Evolutionary conservation across 2,797 vertebrate species (phyloP).

Genomic region (Gymnodraco acuticeps): DNA sequence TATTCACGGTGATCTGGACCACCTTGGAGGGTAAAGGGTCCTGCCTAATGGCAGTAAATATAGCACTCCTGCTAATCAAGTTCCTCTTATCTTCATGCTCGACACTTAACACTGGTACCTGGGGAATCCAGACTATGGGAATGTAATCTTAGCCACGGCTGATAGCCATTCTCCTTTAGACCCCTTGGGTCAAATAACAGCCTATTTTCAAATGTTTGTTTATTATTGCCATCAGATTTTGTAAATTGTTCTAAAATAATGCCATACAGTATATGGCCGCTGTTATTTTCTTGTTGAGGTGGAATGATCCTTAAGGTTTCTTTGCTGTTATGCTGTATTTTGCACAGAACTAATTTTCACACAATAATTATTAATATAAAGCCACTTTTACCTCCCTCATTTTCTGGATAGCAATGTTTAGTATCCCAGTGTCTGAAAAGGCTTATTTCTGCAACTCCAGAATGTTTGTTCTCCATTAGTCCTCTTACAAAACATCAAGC

Average conservation of each 20-base stretch:
- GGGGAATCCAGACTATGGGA: slow-evolving; percentile 74
- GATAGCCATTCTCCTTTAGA: slow-evolving; percentile 50
- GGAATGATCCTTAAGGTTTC: background rate
- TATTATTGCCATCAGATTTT: background rate
- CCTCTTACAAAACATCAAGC: background rate
- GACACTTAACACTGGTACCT: slow-evolving; percentile 77
- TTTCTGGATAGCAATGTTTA: slow-evolving; percentile 10
- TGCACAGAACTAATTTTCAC: background rate
- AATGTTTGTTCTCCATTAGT: background rate
- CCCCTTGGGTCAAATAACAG: slow-evolving; percentile 24
- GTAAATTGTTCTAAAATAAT: background rate
- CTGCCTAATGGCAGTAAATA: slow-evolving; percentile 75
- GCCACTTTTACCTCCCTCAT: slow-evolving; percentile 1
- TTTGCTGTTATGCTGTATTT: background rate
- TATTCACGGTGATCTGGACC: slow-evolving; percentile 16
- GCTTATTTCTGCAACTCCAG: background rate
- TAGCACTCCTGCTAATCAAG: slow-evolving; percentile 73
- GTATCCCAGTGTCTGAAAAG: background rate
- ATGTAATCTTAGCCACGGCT: slow-evolving; percentile 66
- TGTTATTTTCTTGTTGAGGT: background rate
- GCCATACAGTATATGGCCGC: background rate
- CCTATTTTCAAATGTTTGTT: slow-evolving; percentile 15
- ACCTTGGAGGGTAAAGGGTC: slow-evolving; percentile 60
- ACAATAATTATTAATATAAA: slow-evolving; percentile 4
- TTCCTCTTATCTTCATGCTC: slow-evolving; percentile 73